Evolutionary conservation across 1,140 invertebrate species (phyloP), one percentile per base, ranked within the genome.

Genomic region (Ditylenchus dipsaci): DNA sequence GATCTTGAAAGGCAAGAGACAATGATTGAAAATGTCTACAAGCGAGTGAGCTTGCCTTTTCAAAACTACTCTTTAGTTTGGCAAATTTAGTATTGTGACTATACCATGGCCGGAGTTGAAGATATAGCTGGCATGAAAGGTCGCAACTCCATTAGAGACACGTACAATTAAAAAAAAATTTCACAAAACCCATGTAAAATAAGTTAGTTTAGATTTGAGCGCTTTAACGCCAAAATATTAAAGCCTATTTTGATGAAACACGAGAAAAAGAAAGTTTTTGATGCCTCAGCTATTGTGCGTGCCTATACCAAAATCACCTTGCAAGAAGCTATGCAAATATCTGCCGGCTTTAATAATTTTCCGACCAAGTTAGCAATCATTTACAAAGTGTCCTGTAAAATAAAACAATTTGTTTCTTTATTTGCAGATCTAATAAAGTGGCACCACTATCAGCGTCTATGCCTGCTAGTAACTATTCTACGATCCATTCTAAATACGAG

Each of bases 261-360:
- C 56, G 62, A 65, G 33, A 74, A 68, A 49, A 27, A 63, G 23
- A 75, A 76, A 67, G 60, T 33, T 15, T 78, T 78, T 57, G 76
- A 78, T 58, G 76, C 76, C 17, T 71, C 75, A 3, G 56, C 71
- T 17, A 79, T 79, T 42, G 65, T 79, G 11, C 47, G 78, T 5
- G 80, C 78, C 15, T 79, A 79, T 56, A 78, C 75, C 42, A 79
- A 79, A 60, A 79, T 79, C 23, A 73, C 78, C 23, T 27, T 79
- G 17, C 49, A 80, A 30, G 78, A 79, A 57, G 78, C 78, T 1
- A 56, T 79, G 9, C 59, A 72, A 45, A 67, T 78, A 38, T 53
- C 49, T 19, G 15, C 15, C 15, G 49, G 49, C 23, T 26, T 53
- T 53, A 19, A 53, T 53, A 53, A 53, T 8, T 21, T 53, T 3